These are phyloP conservation scores for Paedocypris sp. DNA, from an alignment of 2,113 vertebrate genomes.

Conservation along the genomic window DNA sequence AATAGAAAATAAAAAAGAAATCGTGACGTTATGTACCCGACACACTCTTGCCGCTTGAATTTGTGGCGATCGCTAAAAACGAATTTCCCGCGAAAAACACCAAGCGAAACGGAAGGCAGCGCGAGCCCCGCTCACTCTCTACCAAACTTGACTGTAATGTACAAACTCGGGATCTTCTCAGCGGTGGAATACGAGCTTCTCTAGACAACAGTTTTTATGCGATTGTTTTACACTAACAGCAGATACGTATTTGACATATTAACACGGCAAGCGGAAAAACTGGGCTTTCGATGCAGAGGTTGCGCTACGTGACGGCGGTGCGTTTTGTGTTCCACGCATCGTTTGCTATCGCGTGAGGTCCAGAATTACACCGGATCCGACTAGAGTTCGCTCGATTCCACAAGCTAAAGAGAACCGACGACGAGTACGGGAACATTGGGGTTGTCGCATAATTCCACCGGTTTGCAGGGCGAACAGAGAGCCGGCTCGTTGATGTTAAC, in stretches of 20 bases:
- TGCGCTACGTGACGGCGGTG: neutral
- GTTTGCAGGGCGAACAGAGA: neutral
- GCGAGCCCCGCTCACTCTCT: neutral
- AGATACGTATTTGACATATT: too few relatives aligned
- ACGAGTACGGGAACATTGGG: neutral
- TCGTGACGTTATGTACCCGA: too few relatives aligned
- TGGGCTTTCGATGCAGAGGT: too few relatives aligned
- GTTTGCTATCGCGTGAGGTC: neutral
- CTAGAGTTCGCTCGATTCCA: neutral
- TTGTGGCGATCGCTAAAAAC: neutral
- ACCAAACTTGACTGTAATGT: constrained; percentile 8
- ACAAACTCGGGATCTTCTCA: neutral
- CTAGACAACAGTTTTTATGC: too few relatives aligned
- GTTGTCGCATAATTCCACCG: neutral
- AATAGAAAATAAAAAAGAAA: too few relatives aligned
- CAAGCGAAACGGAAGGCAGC: neutral
- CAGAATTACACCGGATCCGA: neutral
- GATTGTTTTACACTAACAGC: too few relatives aligned
- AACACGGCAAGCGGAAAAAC: too few relatives aligned
- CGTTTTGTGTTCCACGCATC: neutral
- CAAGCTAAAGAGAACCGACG: neutral
- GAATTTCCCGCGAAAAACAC: constrained; percentile 8
- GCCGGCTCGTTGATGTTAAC: constrained; percentile 20
- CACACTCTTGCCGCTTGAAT: too few relatives aligned
- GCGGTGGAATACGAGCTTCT: neutral